Percentiles rank a stretch among this genome's conserved stretches.
Evolutionary conservation across 2,113 vertebrate genomes (phyloP).

Genomic region (Numenius arquata): DNA sequence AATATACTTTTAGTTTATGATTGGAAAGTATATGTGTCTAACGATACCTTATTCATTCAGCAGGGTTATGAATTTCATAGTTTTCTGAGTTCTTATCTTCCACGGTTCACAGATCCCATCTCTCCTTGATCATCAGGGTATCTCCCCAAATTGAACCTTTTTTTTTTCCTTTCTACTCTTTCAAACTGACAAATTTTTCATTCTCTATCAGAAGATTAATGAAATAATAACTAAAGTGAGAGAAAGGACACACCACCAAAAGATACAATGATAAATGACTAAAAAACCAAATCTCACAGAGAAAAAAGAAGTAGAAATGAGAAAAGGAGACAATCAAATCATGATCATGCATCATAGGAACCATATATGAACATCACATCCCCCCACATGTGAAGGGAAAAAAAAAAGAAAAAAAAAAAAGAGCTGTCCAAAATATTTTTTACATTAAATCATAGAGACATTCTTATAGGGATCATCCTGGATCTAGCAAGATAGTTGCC

Average conservation of each 20-base stretch:
- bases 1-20: background rate
- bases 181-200: conserved; percentile 34
- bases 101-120: conserved; percentile 68
- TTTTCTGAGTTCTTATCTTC: conserved; percentile 61
- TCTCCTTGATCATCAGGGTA: conserved; percentile 64
- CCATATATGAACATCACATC: background rate
- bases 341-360: background rate
- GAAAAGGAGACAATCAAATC: background rate
- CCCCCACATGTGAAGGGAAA: background rate
- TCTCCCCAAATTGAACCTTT: conserved; percentile 48
- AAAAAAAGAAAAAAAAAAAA: background rate
- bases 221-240: conserved; percentile 56
- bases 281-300: conserved; percentile 25
- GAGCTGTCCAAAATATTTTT: background rate
- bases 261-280: conserved; percentile 44
- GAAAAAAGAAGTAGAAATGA: background rate
- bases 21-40: conserved; percentile 5
- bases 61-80: conserved; percentile 44
- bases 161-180: background rate
- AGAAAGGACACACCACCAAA: conserved; percentile 48
- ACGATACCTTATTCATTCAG: background rate
- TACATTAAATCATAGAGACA: background rate
- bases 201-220: conserved; percentile 65
- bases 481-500: background rate
- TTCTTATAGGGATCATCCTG: background rate